Evolutionary conservation across 2,888 invertebrate species (phyloP).

Genomic region (Hypomecis punctinalis): DNA sequence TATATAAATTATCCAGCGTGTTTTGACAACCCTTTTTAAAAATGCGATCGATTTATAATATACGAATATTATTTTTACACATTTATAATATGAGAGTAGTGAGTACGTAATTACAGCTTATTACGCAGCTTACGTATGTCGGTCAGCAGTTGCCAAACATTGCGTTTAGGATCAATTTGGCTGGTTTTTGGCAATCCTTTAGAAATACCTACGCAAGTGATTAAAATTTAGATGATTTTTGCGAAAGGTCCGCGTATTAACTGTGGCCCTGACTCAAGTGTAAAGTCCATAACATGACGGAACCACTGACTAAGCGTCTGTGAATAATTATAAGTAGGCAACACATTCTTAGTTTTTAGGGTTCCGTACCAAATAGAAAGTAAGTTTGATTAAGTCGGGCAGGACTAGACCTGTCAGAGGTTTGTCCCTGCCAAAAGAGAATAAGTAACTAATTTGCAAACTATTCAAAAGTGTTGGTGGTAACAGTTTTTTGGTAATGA

Average conservation of each 20-base stretch:
- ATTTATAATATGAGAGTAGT: conserved; percentile 3
- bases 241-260: background rate
- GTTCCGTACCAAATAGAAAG: too few relatives aligned
- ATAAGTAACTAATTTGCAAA: too few relatives aligned
- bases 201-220: conserved; percentile 3
- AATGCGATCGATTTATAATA: background rate
- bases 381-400: too few relatives aligned
- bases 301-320: background rate
- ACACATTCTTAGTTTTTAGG: background rate
- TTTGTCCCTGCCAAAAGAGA: too few relatives aligned
- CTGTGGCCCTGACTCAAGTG: background rate
- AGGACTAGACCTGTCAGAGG: too few relatives aligned
- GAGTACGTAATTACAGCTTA: conserved; percentile 21
- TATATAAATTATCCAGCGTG: too few relatives aligned
- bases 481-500: too few relatives aligned
- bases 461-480: too few relatives aligned
- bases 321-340: background rate
- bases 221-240: conserved; percentile 3
- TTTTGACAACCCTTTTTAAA: too few relatives aligned
- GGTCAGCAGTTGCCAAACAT: conserved; percentile 26
- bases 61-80: conserved; percentile 6
- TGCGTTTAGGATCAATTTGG: conserved; percentile 20
- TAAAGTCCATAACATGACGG: background rate
- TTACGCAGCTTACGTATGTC: conserved; percentile 27
- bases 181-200: conserved; percentile 12